Evolutionary conservation across 2,888 invertebrate species (phyloP).

Genomic region (Synanthedon andrenaeformis): DNA sequence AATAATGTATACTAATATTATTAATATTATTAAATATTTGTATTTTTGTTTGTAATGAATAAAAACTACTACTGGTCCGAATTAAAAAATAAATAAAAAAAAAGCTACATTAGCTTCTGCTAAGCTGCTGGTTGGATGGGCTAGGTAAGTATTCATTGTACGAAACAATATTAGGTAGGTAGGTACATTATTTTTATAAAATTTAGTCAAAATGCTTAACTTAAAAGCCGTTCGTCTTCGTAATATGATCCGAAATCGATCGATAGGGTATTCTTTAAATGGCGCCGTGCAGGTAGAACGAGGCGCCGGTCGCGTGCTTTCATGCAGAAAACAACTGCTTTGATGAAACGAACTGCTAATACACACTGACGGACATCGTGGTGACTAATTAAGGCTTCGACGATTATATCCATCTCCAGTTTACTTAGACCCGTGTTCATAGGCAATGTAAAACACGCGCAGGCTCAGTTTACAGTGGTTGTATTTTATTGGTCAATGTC

Average conservation of each 20-base stretch:
- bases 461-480: not conserved
- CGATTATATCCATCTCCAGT: constrained; percentile 23
- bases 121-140: too few relatives aligned
- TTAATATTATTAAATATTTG: too few relatives aligned
- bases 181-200: not conserved
- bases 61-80: too few relatives aligned
- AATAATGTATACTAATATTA: too few relatives aligned
- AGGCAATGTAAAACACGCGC: not conserved
- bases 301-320: constrained; percentile 48
- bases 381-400: constrained; percentile 60
- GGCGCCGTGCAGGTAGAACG: constrained; percentile 37
- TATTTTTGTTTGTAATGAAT: too few relatives aligned
- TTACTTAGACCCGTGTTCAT: constrained; percentile 15
- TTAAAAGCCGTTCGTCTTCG: constrained; percentile 15
- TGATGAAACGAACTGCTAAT: constrained; percentile 67
- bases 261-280: constrained; percentile 44
- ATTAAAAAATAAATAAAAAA: too few relatives aligned
- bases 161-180: too few relatives aligned
- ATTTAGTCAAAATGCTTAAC: not conserved
- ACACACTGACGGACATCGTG: constrained; percentile 60
- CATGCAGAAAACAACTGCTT: constrained; percentile 58
- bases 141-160: too few relatives aligned
- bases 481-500: constrained; percentile 19
- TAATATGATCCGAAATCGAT: constrained; percentile 45
- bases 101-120: too few relatives aligned